These are phyloP conservation scores for Cephalopachus bancanus DNA, from an alignment of 2,797 vertebrate species.

Conservation along the genomic window DNA sequence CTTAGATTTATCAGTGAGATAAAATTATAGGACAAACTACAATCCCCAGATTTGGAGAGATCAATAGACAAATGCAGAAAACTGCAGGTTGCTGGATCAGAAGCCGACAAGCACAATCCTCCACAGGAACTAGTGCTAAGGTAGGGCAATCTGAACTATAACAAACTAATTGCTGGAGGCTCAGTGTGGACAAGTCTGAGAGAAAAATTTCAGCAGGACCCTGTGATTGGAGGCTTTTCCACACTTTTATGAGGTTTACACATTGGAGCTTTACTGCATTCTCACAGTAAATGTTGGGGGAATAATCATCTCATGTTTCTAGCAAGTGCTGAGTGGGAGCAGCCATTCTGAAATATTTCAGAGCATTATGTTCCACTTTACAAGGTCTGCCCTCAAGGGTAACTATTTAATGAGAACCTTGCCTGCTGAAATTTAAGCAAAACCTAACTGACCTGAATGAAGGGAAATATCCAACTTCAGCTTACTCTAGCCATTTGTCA, in stretches of 20 bases:
- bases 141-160: neutral
- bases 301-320: neutral
- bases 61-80: neutral
- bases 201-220: neutral
- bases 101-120: neutral
- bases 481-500: neutral
- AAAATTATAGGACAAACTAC: neutral
- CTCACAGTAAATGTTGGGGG: neutral
- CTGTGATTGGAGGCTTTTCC: neutral
- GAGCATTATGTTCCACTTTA: neutral
- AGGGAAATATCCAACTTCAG: neutral
- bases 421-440: neutral
- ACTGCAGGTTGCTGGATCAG: neutral
- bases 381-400: neutral
- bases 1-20: neutral
- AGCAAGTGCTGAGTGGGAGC: neutral
- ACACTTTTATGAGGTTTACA: neutral
- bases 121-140: neutral
- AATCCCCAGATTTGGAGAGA: neutral
- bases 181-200: neutral
- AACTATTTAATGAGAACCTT: neutral
- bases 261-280: neutral
- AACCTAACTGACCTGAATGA: neutral
- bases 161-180: neutral
- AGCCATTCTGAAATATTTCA: neutral